These are phyloP conservation scores for Gymnocheta viridis DNA, from an alignment of 2,888 invertebrate genomes.

Conservation along the genomic window DNA sequence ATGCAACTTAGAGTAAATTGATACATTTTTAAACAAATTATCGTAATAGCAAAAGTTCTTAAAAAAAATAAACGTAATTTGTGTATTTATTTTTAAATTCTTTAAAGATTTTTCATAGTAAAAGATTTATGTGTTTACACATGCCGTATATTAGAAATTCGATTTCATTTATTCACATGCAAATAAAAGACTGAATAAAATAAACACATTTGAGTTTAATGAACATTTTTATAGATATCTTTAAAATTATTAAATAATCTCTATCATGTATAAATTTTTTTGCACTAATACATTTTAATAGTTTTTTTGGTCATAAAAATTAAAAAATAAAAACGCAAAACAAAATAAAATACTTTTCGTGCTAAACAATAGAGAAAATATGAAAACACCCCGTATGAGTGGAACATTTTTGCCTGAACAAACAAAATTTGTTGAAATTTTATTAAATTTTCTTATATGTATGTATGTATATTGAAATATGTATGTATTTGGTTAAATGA, in stretches of 20 bases:
- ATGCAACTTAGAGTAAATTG: neutral
- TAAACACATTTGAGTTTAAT: neutral
- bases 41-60: neutral
- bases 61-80: neutral
- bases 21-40: neutral
- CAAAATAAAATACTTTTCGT: neutral
- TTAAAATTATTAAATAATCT: neutral
- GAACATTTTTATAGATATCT: neutral
- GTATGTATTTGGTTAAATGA: neutral
- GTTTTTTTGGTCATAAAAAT: conserved; percentile 23
- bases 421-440: conserved; percentile 11
- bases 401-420: conserved; percentile 2
- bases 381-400: conserved; percentile 5
- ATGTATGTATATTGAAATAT: too few relatives aligned
- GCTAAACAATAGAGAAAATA: neutral
- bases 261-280: neutral
- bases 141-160: neutral
- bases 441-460: neutral
- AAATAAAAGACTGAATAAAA: neutral
- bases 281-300: neutral
- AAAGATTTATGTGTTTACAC: neutral
- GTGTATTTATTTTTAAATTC: neutral
- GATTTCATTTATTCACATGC: too few relatives aligned
- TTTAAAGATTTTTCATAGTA: neutral
- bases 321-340: neutral